Base-by-base conservation (phyloP, 2,113 vertebrate species). In the Oriolus oriolus region DNA sequence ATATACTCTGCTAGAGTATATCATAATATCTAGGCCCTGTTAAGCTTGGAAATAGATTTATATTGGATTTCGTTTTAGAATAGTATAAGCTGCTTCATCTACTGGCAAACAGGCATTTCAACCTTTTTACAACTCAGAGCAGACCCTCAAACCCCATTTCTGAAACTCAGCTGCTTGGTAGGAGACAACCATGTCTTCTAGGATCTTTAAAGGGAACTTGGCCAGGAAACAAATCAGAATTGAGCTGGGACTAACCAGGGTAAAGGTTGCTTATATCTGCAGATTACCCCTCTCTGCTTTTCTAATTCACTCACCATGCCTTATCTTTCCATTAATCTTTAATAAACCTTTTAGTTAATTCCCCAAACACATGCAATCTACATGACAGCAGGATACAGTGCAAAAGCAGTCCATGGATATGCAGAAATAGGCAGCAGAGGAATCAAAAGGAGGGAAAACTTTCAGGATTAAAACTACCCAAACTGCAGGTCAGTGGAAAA, bases 321-420 rank as follows among this genome's bases (percentile, higher is more conserved):
- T 73, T 97, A 97, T 97, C 96, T 94, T 96, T 93, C 96, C 83
- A 96, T 97, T 97, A 96, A 96, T 96, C 96, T 97, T 97, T 96
- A 97, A 97, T 94, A 96, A 93, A 94, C 56, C 90, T 91, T 94
- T 90, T 93, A 92, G 93, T 95, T 96, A 97, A 97, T 97, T 96
- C 96, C 85, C 92, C 76, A 93, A 96, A 95, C 57, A 96, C 61
- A 89, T 1, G 20, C 85, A 95, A 92, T 95, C 88, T 94, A 92
- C 92, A 94, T 95, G 96, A 94, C 96, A 97, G 96, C 93, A 96
- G 93, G 96, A 94, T 47, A 90, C 80, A 93, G 86, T 50, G 92
- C 30, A 68, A 96, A 92, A 95, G 79, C 73, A 87, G 83, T 11
- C 31, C n/a, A 68, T 27, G 76, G 71, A 81, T 84, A 81, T 2